Percentiles rank a stretch among this genome's conserved stretches.
These are phyloP conservation scores for Nesoenas mayeri DNA, from an alignment of 2,113 vertebrate genomes.

Conservation along the genomic window DNA sequence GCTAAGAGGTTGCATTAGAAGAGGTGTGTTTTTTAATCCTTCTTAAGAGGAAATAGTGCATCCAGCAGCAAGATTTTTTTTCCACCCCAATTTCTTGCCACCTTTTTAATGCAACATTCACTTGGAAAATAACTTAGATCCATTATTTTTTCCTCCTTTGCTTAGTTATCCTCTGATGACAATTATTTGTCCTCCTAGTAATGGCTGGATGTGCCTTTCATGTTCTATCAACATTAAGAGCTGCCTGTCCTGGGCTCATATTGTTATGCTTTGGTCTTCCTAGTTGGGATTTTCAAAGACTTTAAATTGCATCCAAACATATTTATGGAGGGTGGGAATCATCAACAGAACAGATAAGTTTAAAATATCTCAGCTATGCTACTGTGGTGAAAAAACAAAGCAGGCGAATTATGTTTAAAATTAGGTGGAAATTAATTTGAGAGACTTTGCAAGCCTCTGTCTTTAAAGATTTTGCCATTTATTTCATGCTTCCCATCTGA, in stretches of 20 bases:
- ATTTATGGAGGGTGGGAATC: background rate
- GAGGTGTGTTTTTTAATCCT: rapidly evolving
- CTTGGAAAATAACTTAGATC: background rate
- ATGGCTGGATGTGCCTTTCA: background rate
- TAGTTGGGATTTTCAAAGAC: background rate
- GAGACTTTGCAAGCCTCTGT: background rate
- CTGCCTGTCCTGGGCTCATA: background rate
- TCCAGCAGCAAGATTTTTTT: background rate
- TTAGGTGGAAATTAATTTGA: background rate
- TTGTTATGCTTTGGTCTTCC: background rate
- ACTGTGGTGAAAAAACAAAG: background rate
- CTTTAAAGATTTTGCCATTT: background rate
- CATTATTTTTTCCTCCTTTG: background rate
- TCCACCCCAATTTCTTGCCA: background rate
- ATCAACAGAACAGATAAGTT: background rate
- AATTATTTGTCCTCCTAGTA: background rate
- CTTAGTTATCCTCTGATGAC: background rate
- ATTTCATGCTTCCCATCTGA: background rate
- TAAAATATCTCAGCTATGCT: rapidly evolving
- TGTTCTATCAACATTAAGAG: background rate
- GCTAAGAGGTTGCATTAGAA: background rate
- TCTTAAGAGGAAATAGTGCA: background rate
- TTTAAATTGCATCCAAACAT: background rate
- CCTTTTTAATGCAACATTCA: background rate
- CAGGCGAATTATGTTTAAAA: background rate